Percentiles rank a stretch among this genome's conserved stretches.
These are phyloP conservation scores for Anthoscopus minutus DNA, from an alignment of 2,113 vertebrate genomes.

Conservation along the genomic window DNA sequence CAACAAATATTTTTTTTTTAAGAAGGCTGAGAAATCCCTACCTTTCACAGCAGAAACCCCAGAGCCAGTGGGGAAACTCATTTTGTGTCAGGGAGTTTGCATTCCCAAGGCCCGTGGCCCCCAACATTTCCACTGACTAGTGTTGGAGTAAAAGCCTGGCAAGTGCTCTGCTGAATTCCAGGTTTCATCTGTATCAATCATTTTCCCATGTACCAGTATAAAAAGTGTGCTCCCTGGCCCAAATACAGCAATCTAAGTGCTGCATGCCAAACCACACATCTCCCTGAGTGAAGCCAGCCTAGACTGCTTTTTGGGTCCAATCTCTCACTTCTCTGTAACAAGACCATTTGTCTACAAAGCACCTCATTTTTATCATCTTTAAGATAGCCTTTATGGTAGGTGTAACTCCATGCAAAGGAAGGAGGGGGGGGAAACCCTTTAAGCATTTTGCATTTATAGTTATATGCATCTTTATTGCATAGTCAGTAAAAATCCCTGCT, in stretches of 20 bases:
- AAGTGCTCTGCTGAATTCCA: not conserved
- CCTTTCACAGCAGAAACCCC: not conserved
- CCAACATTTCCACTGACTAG: not conserved
- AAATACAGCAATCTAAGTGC: not conserved
- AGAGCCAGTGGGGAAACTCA: not conserved
- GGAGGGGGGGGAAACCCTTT: not conserved
- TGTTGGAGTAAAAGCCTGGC: not conserved
- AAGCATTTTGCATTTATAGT: slow-evolving; percentile 26
- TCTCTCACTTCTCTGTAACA: not conserved
- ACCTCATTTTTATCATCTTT: not conserved
- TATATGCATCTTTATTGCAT: slow-evolving; percentile 45
- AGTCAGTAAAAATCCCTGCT: slow-evolving; percentile 62
- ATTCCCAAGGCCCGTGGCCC: not conserved
- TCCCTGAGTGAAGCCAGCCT: not conserved
- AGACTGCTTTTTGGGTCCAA: not conserved
- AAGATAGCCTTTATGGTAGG: not conserved
- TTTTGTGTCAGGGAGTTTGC: not conserved
- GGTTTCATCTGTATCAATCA: not conserved
- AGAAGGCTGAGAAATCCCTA: not conserved
- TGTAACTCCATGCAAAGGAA: not conserved
- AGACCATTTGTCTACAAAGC: not conserved
- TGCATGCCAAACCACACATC: not conserved
- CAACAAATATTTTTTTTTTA: accelerated
- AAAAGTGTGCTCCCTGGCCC: slow-evolving; percentile 6
- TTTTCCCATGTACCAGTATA: not conserved